Base-by-base conservation (phyloP, 2,113 vertebrate species). In the Onychostruthus taczanowskii region DNA sequence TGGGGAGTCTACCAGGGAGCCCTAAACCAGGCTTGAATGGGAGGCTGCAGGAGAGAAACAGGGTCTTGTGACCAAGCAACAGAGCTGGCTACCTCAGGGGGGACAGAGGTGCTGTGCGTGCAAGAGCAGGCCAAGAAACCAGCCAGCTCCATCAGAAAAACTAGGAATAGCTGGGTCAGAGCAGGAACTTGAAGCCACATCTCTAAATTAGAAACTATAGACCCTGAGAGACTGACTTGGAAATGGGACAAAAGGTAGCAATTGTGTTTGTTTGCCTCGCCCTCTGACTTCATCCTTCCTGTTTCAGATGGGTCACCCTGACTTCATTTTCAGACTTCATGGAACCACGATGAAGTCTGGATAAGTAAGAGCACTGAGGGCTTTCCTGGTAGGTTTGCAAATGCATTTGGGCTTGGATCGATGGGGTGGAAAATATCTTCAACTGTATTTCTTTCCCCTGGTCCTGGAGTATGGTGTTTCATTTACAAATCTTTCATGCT, bases 241-340 rank as follows among this genome's bases (percentile, higher is more conserved):
- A 94, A 94, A 64, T 41, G 63, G 77, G 83, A 90, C 80, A 81
- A 84, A 94, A 93, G 76, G 55, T 87, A 90, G 44, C 64, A 78
- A 92, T 68, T 95, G 90, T 81, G 61, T 81, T 87, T 91, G 78
- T 93, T 94, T 93, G 83, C 83, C 93, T 94, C n/a, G 2, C 80
- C 89, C 89, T 74, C 79, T 90, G 93, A 89, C 84, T 90, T 94
- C 80, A 81, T 49, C 61, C 76, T 91, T 97, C 90, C 86, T 86
- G 73, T 74, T 92, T 81, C 44, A 61, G 35, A 55, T 31, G 44
- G 76, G 80, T 95, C 84, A 75, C 84, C 35, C 55, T 91, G 76
- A 91, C 79, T 49, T 88, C 17, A 68, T 89, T 89, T 92, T 93
- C 84, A 84, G 91, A 70, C 61, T 82, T 82, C n/a, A 35, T 5